Evolutionary conservation across 2,888 invertebrate species (phyloP), one percentile per base, ranked within the genome.

Genomic region (Thyatira batis): DNA sequence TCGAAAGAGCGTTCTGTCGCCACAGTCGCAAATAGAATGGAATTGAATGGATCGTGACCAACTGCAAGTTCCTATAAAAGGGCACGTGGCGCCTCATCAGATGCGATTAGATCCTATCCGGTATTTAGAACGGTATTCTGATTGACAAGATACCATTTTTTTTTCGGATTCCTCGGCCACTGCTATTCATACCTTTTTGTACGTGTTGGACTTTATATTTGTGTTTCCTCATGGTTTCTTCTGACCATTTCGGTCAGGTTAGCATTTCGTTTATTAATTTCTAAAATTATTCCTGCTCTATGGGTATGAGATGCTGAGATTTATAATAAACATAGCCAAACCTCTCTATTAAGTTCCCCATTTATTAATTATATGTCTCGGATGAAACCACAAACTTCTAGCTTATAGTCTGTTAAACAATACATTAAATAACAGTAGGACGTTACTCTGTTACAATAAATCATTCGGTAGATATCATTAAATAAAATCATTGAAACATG

Each of bases 401-500:
- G n/a, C n/a, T n/a, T n/a, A n/a, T n/a, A n/a, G n/a, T 3, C 17
- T 39, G 39, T 39, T 33, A n/a, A 30, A 33, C 33, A 17, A 39
- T 17, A 39, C 39, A 17, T 17, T 17, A 39, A 39, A 39, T 5
- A 33, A 13, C 13, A 8, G 13, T 17, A 2, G 8, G 3, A 39
- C 8, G 8, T 8, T 17, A 2, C 3, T 39, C 6, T 8, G n/a
- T 17, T 39, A 8, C 17, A 39, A 39, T 39, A 39, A 39, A 39
- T 39, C 39, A 39, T 39, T 13, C 5, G 6, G 39, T 17, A 45
- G 11, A 20, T 20, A 45, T 23, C 45, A 45, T 39, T 39, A 20
- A 45, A 45, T 45, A 23, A 45, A 45, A 45, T 45, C 39, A 39
- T 45, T 45, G 45, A 20, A 45, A 45, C 39, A 23, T 45, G 21